Conservation (phyloP, 2,113 vertebrate genomes). For the Centropristis striata region DNA sequence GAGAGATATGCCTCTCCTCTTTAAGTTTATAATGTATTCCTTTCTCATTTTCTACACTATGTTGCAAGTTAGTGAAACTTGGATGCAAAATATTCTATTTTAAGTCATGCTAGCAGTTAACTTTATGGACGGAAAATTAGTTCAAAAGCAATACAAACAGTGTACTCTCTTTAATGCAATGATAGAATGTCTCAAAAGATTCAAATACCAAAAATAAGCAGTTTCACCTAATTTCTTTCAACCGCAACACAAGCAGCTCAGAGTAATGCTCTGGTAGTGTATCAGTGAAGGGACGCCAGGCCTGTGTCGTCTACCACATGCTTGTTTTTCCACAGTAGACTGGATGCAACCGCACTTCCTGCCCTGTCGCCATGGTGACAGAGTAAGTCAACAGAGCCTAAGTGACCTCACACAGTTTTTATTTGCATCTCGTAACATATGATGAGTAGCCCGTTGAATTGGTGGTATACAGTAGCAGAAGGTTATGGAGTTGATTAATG, state of each 20-base stretch:
- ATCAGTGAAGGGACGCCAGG: slow-evolving; percentile 2
- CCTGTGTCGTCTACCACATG: slow-evolving; percentile 41
- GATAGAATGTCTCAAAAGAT: no score
- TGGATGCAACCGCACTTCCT: slow-evolving; percentile 62
- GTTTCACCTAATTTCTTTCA: no score
- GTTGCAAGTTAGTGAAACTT: background rate
- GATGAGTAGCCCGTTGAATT: slow-evolving; percentile 38
- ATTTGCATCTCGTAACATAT: slow-evolving; percentile 66
- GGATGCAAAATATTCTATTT: background rate
- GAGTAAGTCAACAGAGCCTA: slow-evolving; percentile 74
- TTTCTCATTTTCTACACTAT: background rate
- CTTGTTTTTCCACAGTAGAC: slow-evolving; percentile 72
- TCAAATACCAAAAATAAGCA: no score
- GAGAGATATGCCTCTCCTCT: background rate
- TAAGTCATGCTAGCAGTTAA: background rate
- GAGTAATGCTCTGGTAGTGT: background rate
- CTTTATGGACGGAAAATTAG: background rate
- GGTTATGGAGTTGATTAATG: background rate
- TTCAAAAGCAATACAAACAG: no score
- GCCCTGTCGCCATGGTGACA: slow-evolving; percentile 66
- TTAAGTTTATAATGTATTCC: background rate
- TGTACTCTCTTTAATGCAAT: no score
- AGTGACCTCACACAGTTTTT: slow-evolving; percentile 64
- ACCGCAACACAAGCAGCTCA: no score
- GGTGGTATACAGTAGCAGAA: slow-evolving; percentile 25